Base-by-base conservation (phyloP, 1,140 invertebrate species). In the Drosophila watanabei region DNA sequence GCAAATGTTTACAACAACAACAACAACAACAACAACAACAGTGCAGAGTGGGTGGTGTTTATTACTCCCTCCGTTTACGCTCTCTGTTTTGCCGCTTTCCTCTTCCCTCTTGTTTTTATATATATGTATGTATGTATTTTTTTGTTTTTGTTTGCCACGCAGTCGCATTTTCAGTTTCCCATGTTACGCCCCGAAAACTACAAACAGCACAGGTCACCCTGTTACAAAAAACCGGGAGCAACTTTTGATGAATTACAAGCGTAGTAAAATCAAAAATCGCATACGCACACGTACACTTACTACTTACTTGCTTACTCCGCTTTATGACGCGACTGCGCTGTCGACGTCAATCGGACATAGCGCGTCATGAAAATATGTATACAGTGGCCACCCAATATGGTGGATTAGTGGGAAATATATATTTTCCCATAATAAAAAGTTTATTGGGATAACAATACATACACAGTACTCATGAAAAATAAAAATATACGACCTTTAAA, bases 211-310 rank as follows among this genome's bases (percentile, higher is more conserved):
- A 39, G 43, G 65, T 54, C 85, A 88, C 85, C 84, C 81, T 86
- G 85, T 80, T 58, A 6, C 24, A 13, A 61, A 37, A 16, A 64
- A 63, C 11, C 30, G 30, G 57, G 43, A 63, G 58, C 45, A 52
- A 37, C 33, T 33, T 66, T 85, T 89, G 81, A 88, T 88, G 85
- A 88, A 88, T 88, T 88, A 88, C 85, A 84, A 57, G 75, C 77
- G 78, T 79, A 81, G 81, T 87, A 87, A 87, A 73, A 33, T 32
- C 35, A 52, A 87, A 82, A 73, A 30, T 32, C 35, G 32, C 33
- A 51, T 65, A 62, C 37, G n/a, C 62, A 54, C 18, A 52, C 45
- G 7, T 39, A 41, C 65, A 60, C 14, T n/a, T 43, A 41, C 41
- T 24, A 49, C 20, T 16, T 28, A 48, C 28, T 43, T 75, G 71